Base-by-base conservation (phyloP, 2,113 vertebrate genomes). In the Antennarius striatus region DNA sequence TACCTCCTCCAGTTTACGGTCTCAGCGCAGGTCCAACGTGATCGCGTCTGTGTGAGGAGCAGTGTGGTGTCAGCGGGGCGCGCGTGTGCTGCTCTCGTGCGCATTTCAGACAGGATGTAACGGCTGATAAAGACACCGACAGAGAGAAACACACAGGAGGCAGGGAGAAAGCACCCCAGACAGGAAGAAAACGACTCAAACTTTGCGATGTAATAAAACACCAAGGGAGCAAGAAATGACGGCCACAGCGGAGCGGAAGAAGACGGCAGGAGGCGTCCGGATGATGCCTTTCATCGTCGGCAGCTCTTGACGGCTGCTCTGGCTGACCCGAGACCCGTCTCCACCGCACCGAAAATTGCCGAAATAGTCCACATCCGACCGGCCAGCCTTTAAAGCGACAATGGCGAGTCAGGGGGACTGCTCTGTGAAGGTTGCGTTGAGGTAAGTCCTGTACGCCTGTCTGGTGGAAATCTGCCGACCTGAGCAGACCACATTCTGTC, bases 361-460 rank as follows among this genome's bases (percentile, higher is more conserved):
- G 9, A 57, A 50, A 69, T 48, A 16, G 40, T 67, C 59, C 55
- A 55, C 64, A 57, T 28, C 58, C 28, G 58, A 54, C 49, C 47
- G 49, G 74, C 28, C 54, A 63, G 63, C 53, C 63, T 51, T 65
- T 46, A 65, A 65, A 56, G 22, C 79, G 48, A 85, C 16, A 58
- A 94, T 94, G 93, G 92, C 91, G 77, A 85, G 80, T 46, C 89
- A 75, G 74, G 86, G 84, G 68, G 93, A 94, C 83, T 93, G 93
- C 88, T 91, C 70, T 54, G 93, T 94, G 79, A 93, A 93, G 91
- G 93, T 94, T 68, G 92, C 87, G 11, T 50, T 94, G 72, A 93
- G 93, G 93, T 94, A 90, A 93, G 90, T 49, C 77, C 42, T 14
- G 52, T 30, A 15, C 43, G 72, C 71, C 50, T 79, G 76, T 68